Percentiles rank a stretch among this genome's conserved stretches.
Evolutionary conservation across 1,140 invertebrate genomes (phyloP).

Genomic region (silkworm (Bombyx mori)): DNA sequence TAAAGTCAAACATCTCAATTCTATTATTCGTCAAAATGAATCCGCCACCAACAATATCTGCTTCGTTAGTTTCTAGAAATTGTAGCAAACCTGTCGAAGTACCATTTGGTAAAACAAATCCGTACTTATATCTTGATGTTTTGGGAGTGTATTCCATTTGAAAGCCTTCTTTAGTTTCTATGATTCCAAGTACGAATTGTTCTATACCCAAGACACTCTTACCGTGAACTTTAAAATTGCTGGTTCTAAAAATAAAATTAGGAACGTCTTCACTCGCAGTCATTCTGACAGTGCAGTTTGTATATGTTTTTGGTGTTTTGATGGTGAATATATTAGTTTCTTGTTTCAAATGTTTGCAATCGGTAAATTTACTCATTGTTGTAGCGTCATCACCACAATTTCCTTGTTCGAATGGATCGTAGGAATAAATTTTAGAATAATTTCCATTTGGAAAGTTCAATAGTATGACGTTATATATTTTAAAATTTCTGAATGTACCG

Average conservation of each 20-base stretch:
- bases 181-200: slow-evolving; percentile 26
- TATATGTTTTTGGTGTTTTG: slow-evolving; percentile 11
- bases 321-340: slow-evolving; percentile 14
- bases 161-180: slow-evolving; percentile 19
- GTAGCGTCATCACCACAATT: slow-evolving; percentile 23
- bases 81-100: slow-evolving; percentile 26
- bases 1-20: slow-evolving; percentile 26
- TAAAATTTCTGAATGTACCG: slow-evolving; percentile 15
- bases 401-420: slow-evolving; percentile 21
- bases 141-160: slow-evolving; percentile 14
- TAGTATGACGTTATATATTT: slow-evolving; percentile 23
- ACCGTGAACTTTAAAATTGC: slow-evolving; percentile 17
- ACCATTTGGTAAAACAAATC: slow-evolving; percentile 29
- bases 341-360: slow-evolving; percentile 14
- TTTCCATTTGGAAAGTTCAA: slow-evolving; percentile 8
- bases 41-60: slow-evolving; percentile 27
- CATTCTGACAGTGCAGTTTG: slow-evolving; percentile 27
- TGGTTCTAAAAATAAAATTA: slow-evolving; percentile 21
- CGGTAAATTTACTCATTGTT: slow-evolving; percentile 15
- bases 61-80: slow-evolving; percentile 18
- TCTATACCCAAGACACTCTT: slow-evolving; percentile 24
- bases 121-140: slow-evolving; percentile 9
- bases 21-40: slow-evolving; percentile 26
- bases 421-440: slow-evolving; percentile 22
- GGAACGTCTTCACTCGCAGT: slow-evolving; percentile 24